Percentiles rank a stretch among this genome's conserved stretches.
Evolutionary conservation across 35 echinoderm and acorn worm species (phyloP).

Genomic region (Ophiothrix spiculata): DNA sequence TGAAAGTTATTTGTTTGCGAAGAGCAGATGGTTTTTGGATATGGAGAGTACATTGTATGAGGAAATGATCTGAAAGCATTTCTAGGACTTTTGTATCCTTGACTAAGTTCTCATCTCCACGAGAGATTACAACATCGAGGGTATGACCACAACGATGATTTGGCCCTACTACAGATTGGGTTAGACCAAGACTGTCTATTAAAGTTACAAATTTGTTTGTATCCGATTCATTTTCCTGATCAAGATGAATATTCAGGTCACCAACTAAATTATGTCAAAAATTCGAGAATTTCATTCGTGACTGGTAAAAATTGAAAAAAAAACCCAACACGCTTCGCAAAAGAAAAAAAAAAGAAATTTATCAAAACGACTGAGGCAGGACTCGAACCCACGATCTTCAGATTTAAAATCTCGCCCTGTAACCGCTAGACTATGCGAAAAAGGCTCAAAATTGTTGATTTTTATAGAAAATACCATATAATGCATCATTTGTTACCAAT

Average conservation of each 20-base stretch:
- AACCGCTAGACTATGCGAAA: no score
- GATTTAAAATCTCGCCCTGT: no score
- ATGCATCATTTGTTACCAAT: no score
- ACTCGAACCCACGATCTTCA: no score
- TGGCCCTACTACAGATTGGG: conserved; percentile 33
- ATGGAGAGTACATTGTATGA: conserved; percentile 22
- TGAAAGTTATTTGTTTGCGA: conserved; percentile 7
- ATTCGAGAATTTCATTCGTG: no score
- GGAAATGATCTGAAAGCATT: conserved; percentile 27
- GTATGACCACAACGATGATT: conserved; percentile 37
- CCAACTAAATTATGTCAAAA: no score
- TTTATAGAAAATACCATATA: no score
- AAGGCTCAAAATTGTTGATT: no score
- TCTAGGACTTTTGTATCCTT: conserved; percentile 18
- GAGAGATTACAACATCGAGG: conserved; percentile 40
- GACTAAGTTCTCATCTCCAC: conserved; percentile 17
- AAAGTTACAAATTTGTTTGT: conserved; percentile 18
- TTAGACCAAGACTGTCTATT: conserved; percentile 14
- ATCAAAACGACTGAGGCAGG: no score
- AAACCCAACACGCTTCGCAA: no score
- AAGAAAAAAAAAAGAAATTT: no score
- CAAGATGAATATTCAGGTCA: conserved; percentile 34
- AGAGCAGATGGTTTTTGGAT: not conserved
- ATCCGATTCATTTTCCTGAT: conserved; percentile 1
- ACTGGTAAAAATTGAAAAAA: no score